Evolutionary conservation across 1,140 invertebrate genomes (phyloP).

Genomic region (Stegodyphus dumicola): DNA sequence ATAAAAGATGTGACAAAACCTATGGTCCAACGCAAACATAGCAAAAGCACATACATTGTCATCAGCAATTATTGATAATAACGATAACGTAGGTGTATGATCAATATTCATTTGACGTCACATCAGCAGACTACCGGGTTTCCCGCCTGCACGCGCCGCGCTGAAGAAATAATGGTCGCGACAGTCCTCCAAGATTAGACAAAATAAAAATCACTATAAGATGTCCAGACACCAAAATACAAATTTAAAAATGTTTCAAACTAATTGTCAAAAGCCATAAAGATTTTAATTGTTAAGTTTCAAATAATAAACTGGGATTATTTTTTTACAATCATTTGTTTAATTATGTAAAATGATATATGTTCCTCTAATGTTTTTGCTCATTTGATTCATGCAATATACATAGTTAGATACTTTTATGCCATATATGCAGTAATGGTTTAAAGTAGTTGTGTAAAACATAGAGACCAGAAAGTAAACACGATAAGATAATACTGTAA

Average conservation of each 20-base stretch:
- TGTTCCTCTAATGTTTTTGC: no score
- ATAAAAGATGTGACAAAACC: no score
- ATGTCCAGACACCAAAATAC: neutral
- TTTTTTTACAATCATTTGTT: neutral
- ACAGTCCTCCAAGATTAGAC: neutral
- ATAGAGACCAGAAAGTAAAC: no score
- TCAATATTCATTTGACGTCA: constrained; percentile 38
- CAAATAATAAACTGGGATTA: neutral
- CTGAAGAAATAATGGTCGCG: neutral
- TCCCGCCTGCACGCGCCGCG: neutral
- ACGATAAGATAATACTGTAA: no score
- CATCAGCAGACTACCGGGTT: constrained; percentile 15
- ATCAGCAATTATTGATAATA: constrained; percentile 34
- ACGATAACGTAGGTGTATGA: constrained; percentile 34
- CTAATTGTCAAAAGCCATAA: neutral
- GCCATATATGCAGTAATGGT: no score
- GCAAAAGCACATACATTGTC: constrained; percentile 16
- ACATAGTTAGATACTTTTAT: no score
- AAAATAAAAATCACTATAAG: neutral
- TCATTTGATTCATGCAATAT: no score
- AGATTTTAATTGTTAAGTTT: neutral
- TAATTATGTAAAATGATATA: no score
- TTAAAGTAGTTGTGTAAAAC: no score
- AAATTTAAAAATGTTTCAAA: neutral
- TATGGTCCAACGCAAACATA: neutral